phyloP scores from a whole-genome alignment of 2,797 vertebrate genomes.

The Sternarchorhynchus goeldii region DNA sequence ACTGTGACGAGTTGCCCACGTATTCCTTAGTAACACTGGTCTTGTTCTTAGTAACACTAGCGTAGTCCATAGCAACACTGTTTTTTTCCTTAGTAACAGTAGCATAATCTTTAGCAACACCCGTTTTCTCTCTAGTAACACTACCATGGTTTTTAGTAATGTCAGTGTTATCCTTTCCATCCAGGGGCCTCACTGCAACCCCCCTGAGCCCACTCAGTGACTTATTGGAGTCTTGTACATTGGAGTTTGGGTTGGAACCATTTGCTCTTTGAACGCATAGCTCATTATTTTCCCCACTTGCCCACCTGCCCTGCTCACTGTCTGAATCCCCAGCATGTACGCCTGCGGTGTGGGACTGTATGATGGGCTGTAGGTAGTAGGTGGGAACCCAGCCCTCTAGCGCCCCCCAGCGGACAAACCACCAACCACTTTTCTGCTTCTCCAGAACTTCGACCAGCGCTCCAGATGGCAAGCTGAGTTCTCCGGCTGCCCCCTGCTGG shows the following conservation, averaged over 20 bases:
- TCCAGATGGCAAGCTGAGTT: slow-evolving; percentile 90
- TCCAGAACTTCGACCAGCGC: slow-evolving; percentile 90
- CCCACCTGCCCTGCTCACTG: slow-evolving; percentile 75
- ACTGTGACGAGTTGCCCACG: neutral
- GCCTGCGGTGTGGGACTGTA: slow-evolving; percentile 60
- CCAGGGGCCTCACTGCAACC: slow-evolving; percentile 23
- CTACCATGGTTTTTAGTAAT: neutral
- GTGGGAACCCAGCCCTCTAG: slow-evolving; percentile 95
- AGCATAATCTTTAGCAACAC: neutral
- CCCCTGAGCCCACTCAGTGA: slow-evolving; percentile 59
- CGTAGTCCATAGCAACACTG: neutral
- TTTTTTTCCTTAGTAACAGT: neutral
- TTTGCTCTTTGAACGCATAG: slow-evolving; percentile 81
- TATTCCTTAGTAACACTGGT: slow-evolving; percentile 67
- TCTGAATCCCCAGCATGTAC: slow-evolving; percentile 68
- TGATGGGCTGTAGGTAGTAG: slow-evolving; percentile 84
- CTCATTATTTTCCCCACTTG: slow-evolving; percentile 92
- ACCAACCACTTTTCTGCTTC: slow-evolving; percentile 94
- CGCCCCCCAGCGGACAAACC: slow-evolving; percentile 87
- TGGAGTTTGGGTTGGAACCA: slow-evolving; percentile 82
- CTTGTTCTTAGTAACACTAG: slow-evolving; percentile 16
- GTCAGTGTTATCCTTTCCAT: neutral
- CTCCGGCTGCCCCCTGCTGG: slow-evolving; percentile 91
- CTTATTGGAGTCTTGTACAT: no score
- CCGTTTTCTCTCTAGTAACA: neutral